phyloP scores from a whole-genome alignment of 1,140 invertebrate genomes.

The Dendroctonus ponderosae region DNA sequence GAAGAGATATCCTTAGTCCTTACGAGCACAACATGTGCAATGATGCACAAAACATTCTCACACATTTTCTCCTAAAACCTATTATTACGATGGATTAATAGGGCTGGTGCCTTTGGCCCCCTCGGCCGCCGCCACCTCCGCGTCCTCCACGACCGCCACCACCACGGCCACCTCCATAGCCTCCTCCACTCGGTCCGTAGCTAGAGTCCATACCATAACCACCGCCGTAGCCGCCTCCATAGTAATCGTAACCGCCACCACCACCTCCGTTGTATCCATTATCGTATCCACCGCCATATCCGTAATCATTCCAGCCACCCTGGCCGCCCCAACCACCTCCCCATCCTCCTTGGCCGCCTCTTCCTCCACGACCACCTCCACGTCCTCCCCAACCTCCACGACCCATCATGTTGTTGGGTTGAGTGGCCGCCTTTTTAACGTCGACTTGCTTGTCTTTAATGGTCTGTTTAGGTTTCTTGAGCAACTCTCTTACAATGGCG shows the following conservation, averaged over 20 bases:
- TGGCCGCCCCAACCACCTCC: slow-evolving; percentile 16
- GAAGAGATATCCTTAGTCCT: slow-evolving; percentile 27
- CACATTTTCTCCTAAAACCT: slow-evolving; percentile 30
- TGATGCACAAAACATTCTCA: slow-evolving; percentile 15
- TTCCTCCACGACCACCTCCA: slow-evolving; percentile 65
- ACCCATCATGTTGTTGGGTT: slow-evolving; percentile 30
- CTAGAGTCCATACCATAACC: slow-evolving; percentile 15
- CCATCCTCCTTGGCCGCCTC: slow-evolving; percentile 50
- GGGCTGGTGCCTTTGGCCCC: slow-evolving; percentile 33
- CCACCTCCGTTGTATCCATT: slow-evolving; percentile 22
- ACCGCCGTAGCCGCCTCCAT: slow-evolving; percentile 17
- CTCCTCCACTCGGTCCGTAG: slow-evolving; percentile 13
- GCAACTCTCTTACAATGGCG: slow-evolving; percentile 80
- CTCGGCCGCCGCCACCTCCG: slow-evolving; percentile 23
- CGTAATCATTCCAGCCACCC: slow-evolving; percentile 9
- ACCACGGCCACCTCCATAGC: slow-evolving; percentile 6
- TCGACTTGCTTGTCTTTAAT: slow-evolving; percentile 88
- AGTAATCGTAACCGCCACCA: slow-evolving; percentile 1
- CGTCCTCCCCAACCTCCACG: slow-evolving; percentile 59
- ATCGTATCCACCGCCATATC: slow-evolving; percentile 16
- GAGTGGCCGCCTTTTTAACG: slow-evolving; percentile 74
- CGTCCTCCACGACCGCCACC: slow-evolving; percentile 11
- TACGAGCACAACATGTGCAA: slow-evolving; percentile 26
- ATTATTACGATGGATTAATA: slow-evolving; percentile 25
- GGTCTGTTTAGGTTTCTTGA: slow-evolving; percentile 85